Base-by-base conservation (phyloP, 2,888 invertebrate genomes). In the Morpho deidamia region DNA sequence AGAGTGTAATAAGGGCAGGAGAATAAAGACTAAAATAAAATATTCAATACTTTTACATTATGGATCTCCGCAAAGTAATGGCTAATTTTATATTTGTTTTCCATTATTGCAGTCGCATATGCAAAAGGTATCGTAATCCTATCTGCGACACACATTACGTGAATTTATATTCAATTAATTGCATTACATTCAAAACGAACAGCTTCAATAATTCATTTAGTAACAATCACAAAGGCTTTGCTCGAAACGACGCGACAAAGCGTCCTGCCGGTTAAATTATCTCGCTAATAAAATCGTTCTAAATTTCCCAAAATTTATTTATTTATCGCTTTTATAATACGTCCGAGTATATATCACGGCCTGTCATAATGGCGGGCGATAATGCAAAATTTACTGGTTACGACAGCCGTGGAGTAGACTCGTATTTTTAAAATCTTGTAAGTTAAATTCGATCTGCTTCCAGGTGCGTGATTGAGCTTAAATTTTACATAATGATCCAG, bases 281-380 rank as follows among this genome's bases (percentile, higher is more conserved):
- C 78, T 74, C 70, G 63, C 69, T 81, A 82, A 85, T 83, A 81
- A 84, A 78, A 81, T 79, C 71, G 80, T 85, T 86, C 88, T 88
- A 89, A 89, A 87, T 59, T 87, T 84, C 77, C 74, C 74, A 70
- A 78, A 79, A 85, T 85, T 83, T 85, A 89, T 87, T 84, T 88
- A 88, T 89, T 88, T 87, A 87, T 84, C 82, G 83, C 88, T 83
- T 86, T 87, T 86, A 88, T 89, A 86, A 88, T 87, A 84, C 83
- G 81, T 81, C 80, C 77, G 83, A 78, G 79, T 84, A 86, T 88
- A 88, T 89, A 88, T 89, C 88, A 89, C 76, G 61, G 69, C 65
- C 83, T 89, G 89, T 87, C 89, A 83, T 81, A 83, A 78, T 76
- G 76, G 77, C 76, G 77, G 76, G 83, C 84, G 88, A 88, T 89